Base-by-base conservation (phyloP, 1,140 invertebrate species). In the Danaus plexippus region DNA sequence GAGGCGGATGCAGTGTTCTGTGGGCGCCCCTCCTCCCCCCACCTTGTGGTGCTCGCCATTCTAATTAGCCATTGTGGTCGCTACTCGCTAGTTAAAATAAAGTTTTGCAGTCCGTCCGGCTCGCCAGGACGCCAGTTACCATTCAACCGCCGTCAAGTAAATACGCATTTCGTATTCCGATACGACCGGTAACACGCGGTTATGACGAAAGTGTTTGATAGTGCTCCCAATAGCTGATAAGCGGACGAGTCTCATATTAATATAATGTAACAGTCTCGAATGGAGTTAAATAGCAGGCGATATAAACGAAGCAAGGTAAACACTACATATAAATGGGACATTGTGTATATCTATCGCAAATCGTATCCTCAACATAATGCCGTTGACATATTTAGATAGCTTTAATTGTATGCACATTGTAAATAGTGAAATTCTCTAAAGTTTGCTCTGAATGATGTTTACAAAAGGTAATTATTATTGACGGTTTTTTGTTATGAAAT, bases 11-110 rank as follows among this genome's bases (percentile, higher is more conserved):
- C 80, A 73, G 76, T 77, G 79, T 74, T 76, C 72, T 73, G 83
- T 86, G 80, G 83, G 83, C 74, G 75, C 68, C 68, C 73, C 60
- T 61, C 67, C 66, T 50, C 68, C 71, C 71, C 75, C 64, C 73
- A 51, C 72, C 69, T 69, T 73, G 60, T 67, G 67, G 69, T 67
- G 64, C 73, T 80, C 76, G 78, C 79, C 82, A 84, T 86, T 84
- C 82, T 84, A 86, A 86, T 86, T 86, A 86, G 77, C 78, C 79
- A 86, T 86, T 86, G 83, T 86, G 80, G 82, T 75, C 69, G 71
- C 63, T 65, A 71, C 80, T 75, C 69, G 71, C 62, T 65, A 71
- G 76, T 73, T 70, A 74, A 32, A 32, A 32, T 32, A 32, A 76
- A 78, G 69, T 82, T 32, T 80, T 80, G 71, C 69, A 67, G 68